These are phyloP conservation scores for Erebia ligea DNA, from an alignment of 2,888 invertebrate genomes.

Conservation along the genomic window DNA sequence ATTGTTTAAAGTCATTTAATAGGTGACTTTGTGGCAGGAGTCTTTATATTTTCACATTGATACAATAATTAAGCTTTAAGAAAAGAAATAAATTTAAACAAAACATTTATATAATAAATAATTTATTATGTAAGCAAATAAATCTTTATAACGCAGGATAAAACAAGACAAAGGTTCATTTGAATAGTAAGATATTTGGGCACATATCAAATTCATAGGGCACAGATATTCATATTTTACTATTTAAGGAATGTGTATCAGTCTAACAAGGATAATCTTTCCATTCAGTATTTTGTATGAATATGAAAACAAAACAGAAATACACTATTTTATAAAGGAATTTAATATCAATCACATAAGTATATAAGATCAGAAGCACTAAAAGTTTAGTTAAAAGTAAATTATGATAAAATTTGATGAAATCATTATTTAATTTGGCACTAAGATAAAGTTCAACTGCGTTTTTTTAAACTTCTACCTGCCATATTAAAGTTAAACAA, in stretches of 20 bases:
- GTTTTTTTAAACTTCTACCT: constrained; percentile 12
- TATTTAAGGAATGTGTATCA: constrained; percentile 40
- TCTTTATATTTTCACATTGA: not conserved
- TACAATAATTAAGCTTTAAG: not conserved
- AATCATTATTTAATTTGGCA: constrained; percentile 39
- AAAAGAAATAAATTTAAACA: constrained; percentile 30
- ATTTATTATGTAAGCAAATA: constrained; percentile 44
- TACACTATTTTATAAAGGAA: not conserved
- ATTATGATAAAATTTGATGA: constrained; percentile 18
- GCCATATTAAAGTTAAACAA: constrained; percentile 17
- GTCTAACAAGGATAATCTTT: constrained; percentile 30
- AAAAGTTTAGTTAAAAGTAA: constrained; percentile 13
- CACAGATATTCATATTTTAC: constrained; percentile 23
- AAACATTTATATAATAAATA: constrained; percentile 41
- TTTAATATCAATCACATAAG: constrained; percentile 11
- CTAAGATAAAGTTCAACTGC: constrained; percentile 34
- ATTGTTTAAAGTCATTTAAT: too few species aligned
- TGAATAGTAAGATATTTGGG: constrained; percentile 32
- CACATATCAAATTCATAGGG: constrained; percentile 24
- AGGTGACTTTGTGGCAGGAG: constrained; percentile 9
- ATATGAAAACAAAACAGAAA: constrained; percentile 19
- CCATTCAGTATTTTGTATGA: constrained; percentile 16
- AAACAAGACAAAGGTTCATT: constrained; percentile 27
- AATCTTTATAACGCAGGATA: constrained; percentile 39
- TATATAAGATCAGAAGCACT: not conserved